Evolutionary conservation across 2,797 vertebrate species (phyloP), one percentile per base, ranked within the genome.

Genomic region (Danionella dracula): DNA sequence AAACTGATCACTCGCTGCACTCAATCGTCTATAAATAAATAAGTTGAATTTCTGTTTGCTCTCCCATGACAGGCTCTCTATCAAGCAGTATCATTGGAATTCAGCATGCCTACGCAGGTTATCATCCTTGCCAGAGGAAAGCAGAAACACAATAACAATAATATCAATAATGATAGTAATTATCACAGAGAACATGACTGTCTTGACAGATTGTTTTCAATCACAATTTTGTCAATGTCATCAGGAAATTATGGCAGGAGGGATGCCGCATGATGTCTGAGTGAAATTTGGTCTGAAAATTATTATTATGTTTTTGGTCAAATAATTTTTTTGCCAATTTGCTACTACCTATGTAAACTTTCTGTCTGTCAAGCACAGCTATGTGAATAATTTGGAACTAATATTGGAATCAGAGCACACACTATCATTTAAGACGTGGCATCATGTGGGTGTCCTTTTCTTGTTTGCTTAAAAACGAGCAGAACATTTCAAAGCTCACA

Each of bases 41-140:
- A 71, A 77, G 67, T 8, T n/a, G 19, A 55, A 20, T 58, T 49
- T 46, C 65, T 71, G 71, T 80, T 80, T 73, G 56, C 50, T 32
- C 42, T 13, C 48, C 49, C 58, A 1, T 76, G 78, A 77, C 80
- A 83, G 78, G 66, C 45, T 41, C 78, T 83, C 81, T 65, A 74
- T 82, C 80, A 74, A 59, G 57, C 37, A 13, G 66, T 59, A 79
- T 73, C 63, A 67, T 82, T 76, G 60, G 61, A 70, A 77, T 78
- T 61, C 65, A 68, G 59, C 68, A 48, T 62, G 71, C 70, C 66
- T 65, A 70, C 72, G 64, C 64, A 72, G 61, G 73, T 76, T 58
- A 76, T 78, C 58, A 55, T 77, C 62, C 74, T 72, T 68, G 64
- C 70, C 51, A 62, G 63, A 44, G 67, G 51, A 72, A 59, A 57